Percentiles rank a stretch among this genome's conserved stretches.
phyloP scores from a whole-genome alignment of 2,888 invertebrate species.

The Drosophila rubida region DNA sequence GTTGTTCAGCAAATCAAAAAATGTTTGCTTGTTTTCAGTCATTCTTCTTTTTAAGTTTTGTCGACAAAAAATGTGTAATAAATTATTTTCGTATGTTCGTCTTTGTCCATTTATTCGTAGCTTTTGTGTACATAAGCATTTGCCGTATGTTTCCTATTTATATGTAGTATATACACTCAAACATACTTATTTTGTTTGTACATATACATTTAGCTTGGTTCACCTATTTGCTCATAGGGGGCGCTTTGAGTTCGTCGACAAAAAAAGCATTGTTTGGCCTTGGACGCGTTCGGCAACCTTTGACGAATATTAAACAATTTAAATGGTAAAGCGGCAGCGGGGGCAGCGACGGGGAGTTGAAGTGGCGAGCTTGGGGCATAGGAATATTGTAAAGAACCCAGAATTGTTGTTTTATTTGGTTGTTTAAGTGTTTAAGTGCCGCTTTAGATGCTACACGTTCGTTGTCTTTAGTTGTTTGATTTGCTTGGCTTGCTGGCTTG shows the following conservation, averaged over 20 bases:
- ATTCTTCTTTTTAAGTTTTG: slow-evolving; percentile 31
- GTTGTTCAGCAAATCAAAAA: slow-evolving; percentile 17
- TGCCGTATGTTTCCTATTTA: slow-evolving; percentile 55
- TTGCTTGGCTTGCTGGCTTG: slow-evolving; percentile 7
- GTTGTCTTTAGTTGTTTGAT: slow-evolving; percentile 10
- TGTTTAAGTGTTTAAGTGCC: slow-evolving; percentile 38
- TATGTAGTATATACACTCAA: slow-evolving; percentile 11
- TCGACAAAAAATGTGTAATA: slow-evolving; percentile 68
- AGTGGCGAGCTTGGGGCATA: slow-evolving; percentile 34
- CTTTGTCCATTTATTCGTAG: slow-evolving; percentile 50
- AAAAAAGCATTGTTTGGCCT: slow-evolving; percentile 70
- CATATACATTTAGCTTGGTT: neutral
- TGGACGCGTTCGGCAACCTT: slow-evolving; percentile 77
- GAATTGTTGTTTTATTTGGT: slow-evolving; percentile 56
- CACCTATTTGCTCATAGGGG: slow-evolving; percentile 45
- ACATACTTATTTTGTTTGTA: neutral
- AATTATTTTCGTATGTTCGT: slow-evolving; percentile 57
- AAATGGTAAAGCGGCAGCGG: slow-evolving; percentile 21
- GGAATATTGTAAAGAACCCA: slow-evolving; percentile 71
- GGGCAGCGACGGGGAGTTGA: slow-evolving; percentile 2
- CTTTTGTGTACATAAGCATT: slow-evolving; percentile 39
- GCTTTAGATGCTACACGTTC: slow-evolving; percentile 38
- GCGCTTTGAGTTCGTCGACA: slow-evolving; percentile 49
- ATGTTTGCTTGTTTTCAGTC: slow-evolving; percentile 49
- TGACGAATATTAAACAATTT: slow-evolving; percentile 80